These are phyloP conservation scores for Austrofundulus limnaeus DNA, from an alignment of 2,113 vertebrate species.

Conservation along the genomic window DNA sequence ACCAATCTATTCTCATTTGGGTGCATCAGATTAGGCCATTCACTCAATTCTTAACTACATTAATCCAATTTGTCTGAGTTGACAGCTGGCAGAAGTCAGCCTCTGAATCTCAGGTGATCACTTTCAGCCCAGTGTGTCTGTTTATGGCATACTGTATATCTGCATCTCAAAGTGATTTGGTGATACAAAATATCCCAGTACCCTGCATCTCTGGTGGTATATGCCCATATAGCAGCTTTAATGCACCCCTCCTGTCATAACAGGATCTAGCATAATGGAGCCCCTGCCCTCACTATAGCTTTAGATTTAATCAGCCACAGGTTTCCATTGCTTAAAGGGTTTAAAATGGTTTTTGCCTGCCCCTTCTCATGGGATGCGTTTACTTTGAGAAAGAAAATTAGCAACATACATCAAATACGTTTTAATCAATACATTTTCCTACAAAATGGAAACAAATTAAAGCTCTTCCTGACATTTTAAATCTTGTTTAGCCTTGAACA, in stretches of 20 bases:
- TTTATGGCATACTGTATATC: conserved; percentile 31
- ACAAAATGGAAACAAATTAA: neutral
- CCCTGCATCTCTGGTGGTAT: conserved; percentile 29
- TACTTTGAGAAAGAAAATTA: neutral
- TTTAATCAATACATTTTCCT: neutral
- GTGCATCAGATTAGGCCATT: conserved; percentile 9
- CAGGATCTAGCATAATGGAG: conserved; percentile 19
- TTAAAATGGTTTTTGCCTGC: conserved; percentile 11
- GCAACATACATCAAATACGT: neutral
- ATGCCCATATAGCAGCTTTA: conserved; percentile 34
- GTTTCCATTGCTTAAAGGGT: conserved; percentile 23
- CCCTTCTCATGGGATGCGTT: conserved; percentile 2
- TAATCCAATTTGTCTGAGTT: conserved; percentile 13
- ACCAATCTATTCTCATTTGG: conserved; percentile 27
- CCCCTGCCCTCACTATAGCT: neutral
- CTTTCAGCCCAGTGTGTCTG: conserved; percentile 10
- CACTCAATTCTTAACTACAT: conserved; percentile 12
- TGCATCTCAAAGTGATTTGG: conserved; percentile 19
- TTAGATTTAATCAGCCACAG: neutral
- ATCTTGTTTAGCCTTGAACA: neutral
- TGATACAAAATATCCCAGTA: conserved; percentile 6
- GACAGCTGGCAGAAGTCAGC: neutral
- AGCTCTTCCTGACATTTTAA: neutral
- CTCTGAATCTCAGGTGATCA: conserved; percentile 10
- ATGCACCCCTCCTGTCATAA: neutral